A percentile compares a stretch with the other conserved stretches of the same genome.
phyloP scores from a whole-genome alignment of 2,888 invertebrate species.

The Abrostola tripartita region DNA sequence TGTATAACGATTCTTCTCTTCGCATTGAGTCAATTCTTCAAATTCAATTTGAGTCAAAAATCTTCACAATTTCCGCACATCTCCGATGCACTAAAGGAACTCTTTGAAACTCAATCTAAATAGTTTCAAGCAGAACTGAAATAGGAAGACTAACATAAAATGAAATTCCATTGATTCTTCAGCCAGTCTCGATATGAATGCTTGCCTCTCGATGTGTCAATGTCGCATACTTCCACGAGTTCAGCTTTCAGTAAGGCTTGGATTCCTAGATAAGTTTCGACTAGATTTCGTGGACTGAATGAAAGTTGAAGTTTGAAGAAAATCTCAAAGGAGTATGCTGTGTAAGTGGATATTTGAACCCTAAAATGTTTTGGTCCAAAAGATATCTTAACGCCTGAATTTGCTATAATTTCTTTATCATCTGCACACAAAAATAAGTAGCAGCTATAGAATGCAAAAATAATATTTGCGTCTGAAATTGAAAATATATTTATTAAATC shows the following conservation, averaged over 20 bases:
- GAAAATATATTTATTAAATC: no score
- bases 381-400: not conserved
- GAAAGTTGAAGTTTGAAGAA: constrained; percentile 37
- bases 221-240: constrained; percentile 49
- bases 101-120: constrained; percentile 37
- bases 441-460: no score
- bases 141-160: constrained; percentile 46
- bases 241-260: constrained; percentile 47
- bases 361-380: not conserved
- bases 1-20: no score
- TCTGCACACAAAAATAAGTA: no score
- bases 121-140: constrained; percentile 36
- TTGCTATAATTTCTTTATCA: not conserved
- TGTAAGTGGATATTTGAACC: constrained; percentile 16
- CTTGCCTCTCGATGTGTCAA: constrained; percentile 38
- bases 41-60: no score
- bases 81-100: constrained; percentile 27
- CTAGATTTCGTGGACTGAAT: constrained; percentile 26
- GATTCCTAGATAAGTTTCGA: constrained; percentile 42
- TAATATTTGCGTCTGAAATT: no score
- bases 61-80: constrained; percentile 5
- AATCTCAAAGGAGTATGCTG: constrained; percentile 17
- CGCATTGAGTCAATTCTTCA: no score
- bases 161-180: constrained; percentile 49
- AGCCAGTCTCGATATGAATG: constrained; percentile 24